Base-by-base conservation (phyloP, 2,888 invertebrate species). In the Caenorhabditis uteleia region DNA sequence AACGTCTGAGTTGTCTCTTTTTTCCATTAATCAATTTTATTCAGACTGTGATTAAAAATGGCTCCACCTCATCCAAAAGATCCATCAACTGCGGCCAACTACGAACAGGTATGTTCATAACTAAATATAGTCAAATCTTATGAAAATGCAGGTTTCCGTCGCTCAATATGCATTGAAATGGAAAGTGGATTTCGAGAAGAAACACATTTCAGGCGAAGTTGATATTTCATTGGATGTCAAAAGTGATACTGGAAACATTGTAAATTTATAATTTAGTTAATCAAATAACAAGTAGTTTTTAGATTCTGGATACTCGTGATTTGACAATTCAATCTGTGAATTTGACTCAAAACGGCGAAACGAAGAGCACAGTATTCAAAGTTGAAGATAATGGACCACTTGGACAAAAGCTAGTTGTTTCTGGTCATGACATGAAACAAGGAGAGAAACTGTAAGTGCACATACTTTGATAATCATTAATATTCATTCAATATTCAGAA, bases 261-360 rank as follows among this genome's bases (percentile, higher is more conserved):
- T 77, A 46, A 40, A 65, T 36, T 18, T 29, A 8, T 8, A n/a
- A 8, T 8, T 29, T n/a, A n/a, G 31, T 29, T 29, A 29, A 8
- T 10, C 7, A 29, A 29, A 7, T 29, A 10, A 10, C 18, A n/a
- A n/a, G 6, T 36, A 10, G 7, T 26, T 20, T 47, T 5, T 6
- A 78, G 78, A 25, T 74, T 40, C 58, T 80, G 26, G 80, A 80
- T 50, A 48, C 55, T 8, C 68, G 75, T n/a, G 75, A 74, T 26
- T 53, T 79, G 20, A 55, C 44, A 7, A 64, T 80, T 39, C 44
- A 64, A 4, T 45, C 53, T 1, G 59, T 77, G 12, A 31, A 18
- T 7, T 20, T 66, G 8, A 43, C 45, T 7, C 65, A 59, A 4
- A 39, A 54, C 10, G 40, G 48, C n/a, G n/a, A n/a, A 1, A 27